These are phyloP conservation scores for Cyphomyrus plagiostoma DNA, from an alignment of 2,113 vertebrate genomes.

Conservation along the genomic window DNA sequence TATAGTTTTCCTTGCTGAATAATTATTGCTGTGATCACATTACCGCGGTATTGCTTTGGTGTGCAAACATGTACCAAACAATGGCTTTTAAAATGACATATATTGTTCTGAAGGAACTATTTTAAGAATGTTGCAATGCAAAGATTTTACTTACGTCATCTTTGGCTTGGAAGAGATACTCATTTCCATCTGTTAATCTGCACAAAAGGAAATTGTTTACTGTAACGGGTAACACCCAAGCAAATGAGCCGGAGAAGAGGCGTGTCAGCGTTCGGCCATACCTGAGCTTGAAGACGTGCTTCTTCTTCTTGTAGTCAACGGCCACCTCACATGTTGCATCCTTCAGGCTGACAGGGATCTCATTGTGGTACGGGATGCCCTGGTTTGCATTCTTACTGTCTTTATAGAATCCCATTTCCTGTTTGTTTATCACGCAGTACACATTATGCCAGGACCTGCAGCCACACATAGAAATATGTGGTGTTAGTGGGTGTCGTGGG, in stretches of 20 bases:
- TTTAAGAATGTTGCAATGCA: not conserved
- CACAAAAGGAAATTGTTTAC: constrained; percentile 34
- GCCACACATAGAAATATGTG: not conserved
- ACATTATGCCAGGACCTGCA: constrained; percentile 93
- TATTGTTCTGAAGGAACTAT: not conserved
- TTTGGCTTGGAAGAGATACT: constrained; percentile 99
- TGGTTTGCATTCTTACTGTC: constrained; percentile 81
- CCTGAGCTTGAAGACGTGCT: constrained; percentile 96
- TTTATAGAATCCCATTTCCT: constrained; percentile 92
- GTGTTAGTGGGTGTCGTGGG: not conserved
- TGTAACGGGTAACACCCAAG: not conserved
- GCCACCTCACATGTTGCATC: constrained; percentile 85
- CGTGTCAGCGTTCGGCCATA: constrained; percentile 34
- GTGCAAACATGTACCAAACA: not conserved
- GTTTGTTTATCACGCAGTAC: constrained; percentile 86
- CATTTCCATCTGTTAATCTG: constrained; percentile 87
- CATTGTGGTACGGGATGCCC: constrained; percentile 81
- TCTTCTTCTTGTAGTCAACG: constrained; percentile 92
- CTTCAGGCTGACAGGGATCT: constrained; percentile 76
- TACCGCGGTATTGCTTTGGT: not conserved
- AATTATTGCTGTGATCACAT: not conserved
- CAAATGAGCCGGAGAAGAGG: not conserved
- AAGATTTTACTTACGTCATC: constrained; percentile 78
- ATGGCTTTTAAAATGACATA: not conserved
- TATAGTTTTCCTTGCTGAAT: not conserved